Evolutionary conservation across 2,113 vertebrate genomes (phyloP), one percentile per base, ranked within the genome.

Genomic region (Myocastor coypus): DNA sequence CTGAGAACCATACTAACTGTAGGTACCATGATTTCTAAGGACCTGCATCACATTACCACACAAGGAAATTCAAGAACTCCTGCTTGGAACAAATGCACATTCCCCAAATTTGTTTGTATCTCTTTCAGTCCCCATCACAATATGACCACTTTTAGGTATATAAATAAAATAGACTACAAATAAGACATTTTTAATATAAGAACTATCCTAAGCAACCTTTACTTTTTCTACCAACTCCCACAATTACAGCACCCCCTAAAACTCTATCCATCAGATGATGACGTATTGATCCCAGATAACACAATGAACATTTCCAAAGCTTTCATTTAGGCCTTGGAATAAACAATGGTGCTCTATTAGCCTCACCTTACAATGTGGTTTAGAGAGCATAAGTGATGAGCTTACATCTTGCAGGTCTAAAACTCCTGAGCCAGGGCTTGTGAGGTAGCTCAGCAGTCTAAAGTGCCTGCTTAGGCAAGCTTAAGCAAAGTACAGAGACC

Each of bases 51-150:
- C 26, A 83, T 88, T 46, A 77, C n/a, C 68, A n/a, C 14, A 40
- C 16, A 52, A 88, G 82, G 42, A 91, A 95, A 87, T 42, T 55
- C 9, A n/a, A 85, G 52, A 92, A 85, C 37, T 91, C 40, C 50
- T 46, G 30, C 71, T 77, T 91, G 32, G 0, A 87, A 64, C 32
- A 92, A 80, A 78, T 57, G 28, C 16, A 32, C 59, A 50, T 81
- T 40, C 10, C 22, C 61, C 71, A 78, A 94, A 94, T 57, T 11
- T 73, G 20, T 50, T 66, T 34, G 59, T 46, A 52, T 9, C 88
- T 77, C 63, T 81, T 19, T 92, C 17, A 50, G 77, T n/a, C 17
- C 12, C 52, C 46, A 71, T 50, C 40, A 61, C 91, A 89, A 59
- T 30, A 90, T 91, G 34, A 20, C 0, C 17, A 7, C 13, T 10